Percentiles rank a stretch among this genome's conserved stretches.
Evolutionary conservation across 2,113 vertebrate species (phyloP).

Genomic region (Myanophis thanlyinensis): DNA sequence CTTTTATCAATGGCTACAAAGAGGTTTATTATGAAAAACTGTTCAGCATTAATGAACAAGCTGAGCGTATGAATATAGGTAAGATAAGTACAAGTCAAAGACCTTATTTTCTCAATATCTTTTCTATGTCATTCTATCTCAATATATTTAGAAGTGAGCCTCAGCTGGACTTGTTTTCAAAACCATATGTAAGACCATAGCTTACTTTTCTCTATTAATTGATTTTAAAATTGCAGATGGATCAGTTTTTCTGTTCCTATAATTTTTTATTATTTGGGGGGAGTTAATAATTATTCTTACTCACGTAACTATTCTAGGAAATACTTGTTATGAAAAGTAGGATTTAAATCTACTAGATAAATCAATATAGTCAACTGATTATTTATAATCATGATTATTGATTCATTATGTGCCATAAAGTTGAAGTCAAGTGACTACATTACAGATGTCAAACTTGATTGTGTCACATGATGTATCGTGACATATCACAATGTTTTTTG

Average conservation of each 20-base stretch:
- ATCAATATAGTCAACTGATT: too few species aligned
- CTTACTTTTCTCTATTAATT: neutral
- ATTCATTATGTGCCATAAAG: neutral
- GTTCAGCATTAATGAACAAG: slow-evolving; percentile 75
- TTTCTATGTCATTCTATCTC: neutral
- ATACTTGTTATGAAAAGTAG: neutral
- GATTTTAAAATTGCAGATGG: neutral
- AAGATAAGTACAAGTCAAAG: slow-evolving; percentile 42
- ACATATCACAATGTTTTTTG: too few species aligned
- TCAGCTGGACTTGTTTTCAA: neutral
- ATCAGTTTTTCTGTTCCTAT: neutral
- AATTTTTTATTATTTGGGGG: neutral
- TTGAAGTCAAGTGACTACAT: neutral
- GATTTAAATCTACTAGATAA: neutral
- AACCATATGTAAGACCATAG: neutral
- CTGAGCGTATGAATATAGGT: slow-evolving; percentile 84
- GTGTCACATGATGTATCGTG: too few species aligned
- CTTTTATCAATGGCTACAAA: slow-evolving; percentile 79
- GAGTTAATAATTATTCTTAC: neutral
- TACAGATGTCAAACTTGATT: too few species aligned
- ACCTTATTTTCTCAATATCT: neutral
- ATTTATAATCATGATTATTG: neutral
- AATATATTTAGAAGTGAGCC: neutral
- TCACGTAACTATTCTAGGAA: neutral
- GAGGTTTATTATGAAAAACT: slow-evolving; percentile 80